These are phyloP conservation scores for Caenorhabditis zanzibari DNA, from an alignment of 2,888 invertebrate species.

Conservation along the genomic window DNA sequence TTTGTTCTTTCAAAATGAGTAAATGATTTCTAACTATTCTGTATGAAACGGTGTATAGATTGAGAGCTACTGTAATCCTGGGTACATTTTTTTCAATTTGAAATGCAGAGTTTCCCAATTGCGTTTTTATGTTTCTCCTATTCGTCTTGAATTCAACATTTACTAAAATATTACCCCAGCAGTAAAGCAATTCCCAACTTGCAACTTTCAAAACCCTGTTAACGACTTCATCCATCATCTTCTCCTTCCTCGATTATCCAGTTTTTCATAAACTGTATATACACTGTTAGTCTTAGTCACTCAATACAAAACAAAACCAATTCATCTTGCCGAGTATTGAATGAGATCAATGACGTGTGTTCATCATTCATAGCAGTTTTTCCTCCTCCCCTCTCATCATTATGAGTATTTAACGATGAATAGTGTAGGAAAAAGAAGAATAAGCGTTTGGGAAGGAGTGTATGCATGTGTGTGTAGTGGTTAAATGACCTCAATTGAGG, in stretches of 20 bases:
- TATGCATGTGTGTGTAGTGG: slow-evolving; percentile 18
- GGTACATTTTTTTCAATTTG: too few relatives aligned
- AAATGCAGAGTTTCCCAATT: too few relatives aligned
- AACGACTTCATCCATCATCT: slow-evolving; percentile 1
- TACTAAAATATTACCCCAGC: neutral
- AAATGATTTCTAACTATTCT: too few relatives aligned
- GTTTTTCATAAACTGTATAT: slow-evolving; percentile 10
- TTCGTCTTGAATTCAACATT: neutral
- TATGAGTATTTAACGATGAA: slow-evolving; percentile 55
- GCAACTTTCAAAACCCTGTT: neutral
- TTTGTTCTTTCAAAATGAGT: too few relatives aligned
- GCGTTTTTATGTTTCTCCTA: neutral
- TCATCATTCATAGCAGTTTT: neutral
- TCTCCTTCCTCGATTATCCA: neutral
- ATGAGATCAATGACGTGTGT: slow-evolving; percentile 12
- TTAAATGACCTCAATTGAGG: slow-evolving; percentile 56
- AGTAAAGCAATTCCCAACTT: neutral
- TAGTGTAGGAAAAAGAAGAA: slow-evolving; percentile 28
- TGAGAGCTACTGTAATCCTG: too few relatives aligned
- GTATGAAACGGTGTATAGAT: too few relatives aligned
- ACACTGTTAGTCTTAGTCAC: slow-evolving; percentile 10
- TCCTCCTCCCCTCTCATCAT: slow-evolving; percentile 22
- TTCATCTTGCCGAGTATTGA: neutral
- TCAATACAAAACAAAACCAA: slow-evolving; percentile 1
- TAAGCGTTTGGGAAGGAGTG: neutral